These are phyloP conservation scores for Spatulosminthurus flaviceps DNA, from an alignment of 2,888 invertebrate genomes.

Conservation along the genomic window DNA sequence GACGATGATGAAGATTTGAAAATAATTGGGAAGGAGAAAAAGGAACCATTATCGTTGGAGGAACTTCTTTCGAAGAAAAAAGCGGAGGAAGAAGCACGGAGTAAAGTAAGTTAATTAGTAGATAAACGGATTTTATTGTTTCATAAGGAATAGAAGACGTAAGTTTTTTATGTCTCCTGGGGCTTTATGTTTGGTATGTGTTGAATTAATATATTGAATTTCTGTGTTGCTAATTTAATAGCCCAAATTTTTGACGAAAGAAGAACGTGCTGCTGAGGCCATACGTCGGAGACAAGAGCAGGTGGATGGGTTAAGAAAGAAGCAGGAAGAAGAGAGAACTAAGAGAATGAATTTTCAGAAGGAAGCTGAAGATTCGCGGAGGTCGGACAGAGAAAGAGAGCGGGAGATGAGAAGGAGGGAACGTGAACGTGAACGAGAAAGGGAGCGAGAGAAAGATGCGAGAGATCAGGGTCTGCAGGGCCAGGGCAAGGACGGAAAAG, in stretches of 20 bases:
- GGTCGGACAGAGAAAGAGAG: constrained; percentile 62
- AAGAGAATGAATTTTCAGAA: constrained; percentile 71
- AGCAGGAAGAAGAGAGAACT: constrained; percentile 75
- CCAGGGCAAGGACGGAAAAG: constrained; percentile 2
- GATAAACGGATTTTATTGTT: too few relatives aligned
- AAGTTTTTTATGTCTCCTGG: too few relatives aligned
- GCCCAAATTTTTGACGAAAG: constrained; percentile 96
- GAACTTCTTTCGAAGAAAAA: constrained; percentile 95
- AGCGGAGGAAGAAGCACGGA: constrained; percentile 91
- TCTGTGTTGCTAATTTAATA: constrained; percentile 65
- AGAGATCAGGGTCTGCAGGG: not conserved
- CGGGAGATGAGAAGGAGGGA: constrained; percentile 57
- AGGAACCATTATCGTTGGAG: constrained; percentile 93
- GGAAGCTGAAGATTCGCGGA: constrained; percentile 63
- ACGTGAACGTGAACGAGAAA: constrained; percentile 64
- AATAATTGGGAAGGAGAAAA: constrained; percentile 67
- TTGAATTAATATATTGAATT: too few relatives aligned
- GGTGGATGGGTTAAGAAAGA: constrained; percentile 81
- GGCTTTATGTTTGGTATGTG: too few relatives aligned
- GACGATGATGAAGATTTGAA: constrained; percentile 66
- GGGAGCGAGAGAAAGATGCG: not conserved
- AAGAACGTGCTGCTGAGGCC: constrained; percentile 90
- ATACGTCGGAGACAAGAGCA: constrained; percentile 88
- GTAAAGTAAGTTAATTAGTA: constrained; percentile 70
- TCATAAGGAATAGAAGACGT: too few relatives aligned